These are phyloP conservation scores for Linurgus olivaceus DNA, from an alignment of 2,797 vertebrate species.

Conservation along the genomic window DNA sequence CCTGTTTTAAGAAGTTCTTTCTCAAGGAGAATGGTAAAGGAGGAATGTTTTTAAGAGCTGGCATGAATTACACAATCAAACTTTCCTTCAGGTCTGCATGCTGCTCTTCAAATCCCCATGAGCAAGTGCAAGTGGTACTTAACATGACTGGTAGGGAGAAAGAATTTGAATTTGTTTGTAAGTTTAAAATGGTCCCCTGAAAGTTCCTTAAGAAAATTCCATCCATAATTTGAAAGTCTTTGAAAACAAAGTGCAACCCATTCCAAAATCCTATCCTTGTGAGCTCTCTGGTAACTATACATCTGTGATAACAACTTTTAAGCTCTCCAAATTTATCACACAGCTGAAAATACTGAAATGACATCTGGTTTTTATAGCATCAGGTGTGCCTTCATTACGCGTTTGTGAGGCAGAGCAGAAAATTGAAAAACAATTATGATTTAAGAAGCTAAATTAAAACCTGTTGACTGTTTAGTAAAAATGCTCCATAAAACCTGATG, in stretches of 20 bases:
- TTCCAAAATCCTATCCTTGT: neutral
- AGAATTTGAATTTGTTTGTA: neutral
- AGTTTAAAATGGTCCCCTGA: neutral
- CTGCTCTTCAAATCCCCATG: neutral
- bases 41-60: neutral
- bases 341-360: neutral
- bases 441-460: constrained; percentile 61
- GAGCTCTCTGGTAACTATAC: neutral
- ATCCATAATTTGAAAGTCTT: neutral
- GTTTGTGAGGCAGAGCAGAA: constrained; percentile 43
- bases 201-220: neutral
- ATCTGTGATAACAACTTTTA: neutral
- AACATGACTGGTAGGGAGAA: neutral
- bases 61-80: neutral
- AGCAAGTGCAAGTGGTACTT: neutral
- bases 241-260: neutral
- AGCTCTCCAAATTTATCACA: neutral
- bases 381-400: constrained; percentile 38
- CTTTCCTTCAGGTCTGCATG: neutral
- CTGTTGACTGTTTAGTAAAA: constrained; percentile 49
- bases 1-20: neutral
- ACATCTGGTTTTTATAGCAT: constrained; percentile 58
- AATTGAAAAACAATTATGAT: constrained; percentile 46
- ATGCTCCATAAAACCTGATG: constrained; percentile 33
- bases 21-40: neutral